Evolutionary conservation across 1,140 invertebrate genomes (phyloP).

Genomic region (Anastatus disparis): DNA sequence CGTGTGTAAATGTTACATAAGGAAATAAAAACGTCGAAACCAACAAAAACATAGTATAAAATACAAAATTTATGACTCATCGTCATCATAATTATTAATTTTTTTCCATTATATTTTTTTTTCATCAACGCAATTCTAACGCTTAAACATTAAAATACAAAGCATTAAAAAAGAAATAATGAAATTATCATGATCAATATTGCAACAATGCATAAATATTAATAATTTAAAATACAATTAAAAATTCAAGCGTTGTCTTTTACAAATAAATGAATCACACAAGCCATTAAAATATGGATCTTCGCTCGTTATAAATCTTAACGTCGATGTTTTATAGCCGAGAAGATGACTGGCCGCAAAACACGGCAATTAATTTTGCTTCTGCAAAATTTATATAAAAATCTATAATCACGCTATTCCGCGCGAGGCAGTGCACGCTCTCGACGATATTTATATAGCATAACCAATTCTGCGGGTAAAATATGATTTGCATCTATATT

Average conservation of each 20-base stretch:
- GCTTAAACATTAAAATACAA: background rate
- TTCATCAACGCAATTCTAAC: too few species aligned
- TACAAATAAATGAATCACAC: slow-evolving; percentile 17
- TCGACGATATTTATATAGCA: too few species aligned
- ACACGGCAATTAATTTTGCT: slow-evolving; percentile 9
- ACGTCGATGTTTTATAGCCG: background rate
- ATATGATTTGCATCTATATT: background rate
- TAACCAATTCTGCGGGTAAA: background rate
- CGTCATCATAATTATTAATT: background rate
- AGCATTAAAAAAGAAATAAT: background rate
- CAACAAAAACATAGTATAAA: background rate
- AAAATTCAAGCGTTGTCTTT: background rate
- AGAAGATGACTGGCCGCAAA: slow-evolving; percentile 3
- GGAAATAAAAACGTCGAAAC: background rate
- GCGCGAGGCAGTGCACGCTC: too few species aligned
- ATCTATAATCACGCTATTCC: background rate
- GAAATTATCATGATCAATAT: background rate
- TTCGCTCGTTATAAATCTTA: slow-evolving; percentile 23
- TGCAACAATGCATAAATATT: background rate
- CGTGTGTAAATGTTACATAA: slow-evolving; percentile 7
- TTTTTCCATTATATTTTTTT: too few species aligned
- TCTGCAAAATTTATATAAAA: too few species aligned
- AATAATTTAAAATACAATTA: background rate
- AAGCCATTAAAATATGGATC: slow-evolving; percentile 2
- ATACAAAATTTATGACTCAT: background rate